Percentiles rank a stretch among this genome's conserved stretches.
phyloP scores from a whole-genome alignment of 1,140 invertebrate genomes.

The Drosophila takahashii region DNA sequence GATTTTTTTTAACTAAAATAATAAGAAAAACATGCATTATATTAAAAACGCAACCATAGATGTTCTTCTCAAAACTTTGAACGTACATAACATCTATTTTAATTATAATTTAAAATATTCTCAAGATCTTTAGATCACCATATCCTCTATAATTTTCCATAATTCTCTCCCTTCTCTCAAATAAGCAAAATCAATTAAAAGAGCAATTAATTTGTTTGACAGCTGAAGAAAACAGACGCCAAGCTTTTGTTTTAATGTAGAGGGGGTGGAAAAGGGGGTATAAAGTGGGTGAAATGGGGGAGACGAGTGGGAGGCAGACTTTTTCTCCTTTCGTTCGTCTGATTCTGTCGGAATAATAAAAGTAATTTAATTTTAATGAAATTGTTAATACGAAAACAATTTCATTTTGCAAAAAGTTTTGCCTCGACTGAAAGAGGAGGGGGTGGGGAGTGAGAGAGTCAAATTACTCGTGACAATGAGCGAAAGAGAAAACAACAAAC shows the following conservation, averaged over 20 bases:
- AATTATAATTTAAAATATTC: no score
- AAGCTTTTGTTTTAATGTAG: conserved; percentile 41
- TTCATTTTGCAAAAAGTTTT: conserved; percentile 83
- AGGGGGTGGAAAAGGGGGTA: not conserved
- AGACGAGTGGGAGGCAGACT: not conserved
- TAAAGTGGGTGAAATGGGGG: conserved; percentile 7
- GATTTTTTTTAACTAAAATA: no score
- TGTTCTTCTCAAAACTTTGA: no score
- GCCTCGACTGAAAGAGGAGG: conserved; percentile 9
- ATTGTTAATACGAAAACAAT: conserved; percentile 84
- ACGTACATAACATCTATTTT: no score
- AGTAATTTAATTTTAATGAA: conserved; percentile 84
- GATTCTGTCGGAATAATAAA: conserved; percentile 70
- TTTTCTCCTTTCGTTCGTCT: conserved; percentile 10
- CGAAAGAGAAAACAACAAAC: conserved; percentile 42
- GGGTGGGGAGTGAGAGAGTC: conserved; percentile 11
- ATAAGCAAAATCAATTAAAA: conserved; percentile 76
- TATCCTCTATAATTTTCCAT: not conserved
- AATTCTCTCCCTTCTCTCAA: conserved; percentile 1
- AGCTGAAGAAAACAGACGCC: conserved; percentile 74
- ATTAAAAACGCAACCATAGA: no score
- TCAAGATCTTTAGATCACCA: no score
- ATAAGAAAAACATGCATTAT: no score
- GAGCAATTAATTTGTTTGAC: conserved; percentile 82
- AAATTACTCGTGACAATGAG: conserved; percentile 81